Evolutionary conservation across 1,140 invertebrate species (phyloP), one percentile per base, ranked within the genome.

Genomic region (Asobara japonica): DNA sequence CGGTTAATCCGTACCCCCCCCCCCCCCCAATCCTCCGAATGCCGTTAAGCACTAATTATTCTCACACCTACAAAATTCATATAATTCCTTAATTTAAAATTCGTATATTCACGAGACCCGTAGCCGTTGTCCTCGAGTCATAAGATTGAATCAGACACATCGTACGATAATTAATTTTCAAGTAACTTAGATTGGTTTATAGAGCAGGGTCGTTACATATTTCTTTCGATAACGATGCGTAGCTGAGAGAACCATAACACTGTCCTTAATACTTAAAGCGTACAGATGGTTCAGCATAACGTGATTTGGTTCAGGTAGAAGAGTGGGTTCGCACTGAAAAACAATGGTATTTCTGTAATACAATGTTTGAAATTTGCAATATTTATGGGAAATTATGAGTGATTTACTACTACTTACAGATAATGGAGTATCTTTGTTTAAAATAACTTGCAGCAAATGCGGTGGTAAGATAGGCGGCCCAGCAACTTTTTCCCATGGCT

Each of bases 221-320:
- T 99, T 99, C 90, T 99, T 98, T 62, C 97, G 92, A 86, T 98
- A 99, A 73, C 98, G 90, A 88, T 99, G 97, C 8, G 97, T 99
- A 1, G 97, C 97, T 81, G 96, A 98, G 2, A 99, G 88, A 27
- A 99, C 98, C 97, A 99, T 99, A 0, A 99, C 98, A 45, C 98
- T 98, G 88, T 99, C 98, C 90, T 99, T 99, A 79, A 99, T 99
- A 38, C 97, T 98, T 69, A 99, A 89, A 16, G 98, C 98, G 89
- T 99, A 99, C n/a, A 99, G 88, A 89, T 99, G 98, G 88, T 99
- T 99, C 75, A 99, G 90, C 98, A 99, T 99, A 1, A 99, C 98
- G 87, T 99, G 97, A 86, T 99, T 99, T 76, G 98, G 97, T 88
- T 99, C 97, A n/a, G 98, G 98, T 77, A 99, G 87, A 75, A 99